A percentile compares a stretch with the other conserved stretches of the same genome.
These are phyloP conservation scores for Pycnonotus jocosus DNA, from an alignment of 2,113 vertebrate genomes.

Conservation along the genomic window DNA sequence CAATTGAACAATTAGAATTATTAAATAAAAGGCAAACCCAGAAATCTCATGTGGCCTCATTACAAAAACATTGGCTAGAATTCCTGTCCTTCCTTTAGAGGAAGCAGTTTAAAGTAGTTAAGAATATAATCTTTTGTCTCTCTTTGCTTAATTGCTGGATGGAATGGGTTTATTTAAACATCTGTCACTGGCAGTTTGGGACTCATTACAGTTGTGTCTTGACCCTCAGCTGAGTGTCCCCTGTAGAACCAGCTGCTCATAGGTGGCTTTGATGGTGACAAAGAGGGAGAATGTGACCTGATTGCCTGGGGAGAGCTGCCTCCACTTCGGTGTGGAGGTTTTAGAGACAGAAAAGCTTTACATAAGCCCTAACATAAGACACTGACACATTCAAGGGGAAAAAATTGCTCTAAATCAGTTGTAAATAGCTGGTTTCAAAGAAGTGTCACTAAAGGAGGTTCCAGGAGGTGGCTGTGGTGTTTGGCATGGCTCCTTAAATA, in stretches of 20 bases:
- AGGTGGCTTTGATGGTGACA: background rate
- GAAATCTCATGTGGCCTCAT: background rate
- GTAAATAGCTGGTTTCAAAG: background rate
- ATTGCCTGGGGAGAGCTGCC: background rate
- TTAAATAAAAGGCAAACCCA: background rate
- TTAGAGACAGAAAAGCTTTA: background rate
- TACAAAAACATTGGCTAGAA: background rate
- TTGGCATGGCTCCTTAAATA: fast-evolving
- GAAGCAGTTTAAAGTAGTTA: background rate
- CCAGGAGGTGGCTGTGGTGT: background rate
- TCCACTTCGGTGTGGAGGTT: fast-evolving
- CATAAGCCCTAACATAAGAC: fast-evolving
- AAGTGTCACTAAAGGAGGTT: background rate
- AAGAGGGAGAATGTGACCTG: fast-evolving
- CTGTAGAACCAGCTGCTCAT: background rate
- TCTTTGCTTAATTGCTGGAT: background rate
- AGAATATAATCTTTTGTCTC: background rate
- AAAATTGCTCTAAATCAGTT: background rate
- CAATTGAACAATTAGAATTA: background rate
- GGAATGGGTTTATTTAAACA: background rate
- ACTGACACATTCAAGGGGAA: fast-evolving
- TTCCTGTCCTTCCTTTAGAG: background rate
- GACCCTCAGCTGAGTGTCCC: background rate
- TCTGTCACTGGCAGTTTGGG: background rate
- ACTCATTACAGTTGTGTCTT: background rate